Percentiles rank a stretch among this genome's conserved stretches.
These are phyloP conservation scores for Galaxea fascicularis DNA, from an alignment of 92 coral and sea anemone species.

Conservation along the genomic window DNA sequence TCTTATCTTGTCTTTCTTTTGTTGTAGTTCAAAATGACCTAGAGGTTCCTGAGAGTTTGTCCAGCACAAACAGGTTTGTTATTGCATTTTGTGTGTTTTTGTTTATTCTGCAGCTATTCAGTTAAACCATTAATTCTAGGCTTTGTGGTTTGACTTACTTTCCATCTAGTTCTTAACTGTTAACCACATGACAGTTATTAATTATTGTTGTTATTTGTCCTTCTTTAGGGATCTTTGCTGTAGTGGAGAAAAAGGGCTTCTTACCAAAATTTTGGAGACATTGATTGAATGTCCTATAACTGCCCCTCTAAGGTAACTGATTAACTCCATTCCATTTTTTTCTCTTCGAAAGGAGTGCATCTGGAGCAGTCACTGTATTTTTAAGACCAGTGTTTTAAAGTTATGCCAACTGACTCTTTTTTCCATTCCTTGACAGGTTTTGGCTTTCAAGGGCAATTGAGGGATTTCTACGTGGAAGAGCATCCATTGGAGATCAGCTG, in stretches of 20 bases:
- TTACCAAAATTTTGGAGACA: conserved; percentile 87
- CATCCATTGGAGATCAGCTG: conserved; percentile 94
- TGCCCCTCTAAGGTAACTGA: conserved; percentile 87
- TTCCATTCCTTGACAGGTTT: conserved; percentile 54
- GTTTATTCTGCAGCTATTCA: not conserved
- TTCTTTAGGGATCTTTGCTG: conserved; percentile 75
- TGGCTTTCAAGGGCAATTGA: conserved; percentile 99
- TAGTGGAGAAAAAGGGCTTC: conserved; percentile 88
- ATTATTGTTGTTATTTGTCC: not conserved
- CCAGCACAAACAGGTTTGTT: conserved; percentile 72
- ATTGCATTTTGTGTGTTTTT: not conserved
- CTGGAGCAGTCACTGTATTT: not conserved
- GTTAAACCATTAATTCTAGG: not conserved
- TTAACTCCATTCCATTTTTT: not conserved
- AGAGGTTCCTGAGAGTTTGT: conserved; percentile 75
- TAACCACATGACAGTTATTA: not conserved
- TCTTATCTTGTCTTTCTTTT: not conserved
- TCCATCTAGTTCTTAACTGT: not conserved
- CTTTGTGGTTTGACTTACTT: not conserved
- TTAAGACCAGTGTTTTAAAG: not conserved
- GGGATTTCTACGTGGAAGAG: conserved; percentile 96
- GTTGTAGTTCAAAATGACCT: conserved; percentile 84
- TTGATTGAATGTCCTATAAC: conserved; percentile 80
- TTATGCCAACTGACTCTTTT: not conserved
- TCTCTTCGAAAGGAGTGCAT: not conserved